Base-by-base conservation (phyloP, 2,888 invertebrate species). In the Carcina quercana region DNA sequence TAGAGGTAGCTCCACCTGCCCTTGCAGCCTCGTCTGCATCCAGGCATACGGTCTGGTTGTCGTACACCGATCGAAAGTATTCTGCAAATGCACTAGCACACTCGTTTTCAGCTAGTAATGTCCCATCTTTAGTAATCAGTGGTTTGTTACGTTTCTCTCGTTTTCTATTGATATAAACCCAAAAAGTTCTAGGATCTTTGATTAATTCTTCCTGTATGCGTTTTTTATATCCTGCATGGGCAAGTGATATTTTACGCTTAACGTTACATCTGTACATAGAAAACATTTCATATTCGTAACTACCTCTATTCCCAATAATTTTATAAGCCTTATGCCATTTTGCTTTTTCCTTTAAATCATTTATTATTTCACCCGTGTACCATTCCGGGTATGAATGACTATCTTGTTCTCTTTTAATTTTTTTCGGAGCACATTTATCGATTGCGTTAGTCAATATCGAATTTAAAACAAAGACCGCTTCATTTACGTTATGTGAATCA, bases 351-450 rank as follows among this genome's bases (percentile, higher is more conserved):
- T 30, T 32, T 13, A 43, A 42, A 12, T 37, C 29, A 13, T 28
- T 14, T 31, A 45, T 42, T 11, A 47, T 32, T 15, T 43, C 37
- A 1, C 22, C 8, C 6, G 40, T 44, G 19, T 44, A 47, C 44
- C 43, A 47, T 11, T 35, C 38, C 2, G 47, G 44, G 19, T 45
- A 47, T 15, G 4, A 6, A 14, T 40, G 33, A 30, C 28, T 32
- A 12, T 12, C 10, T 15, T 26, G 24, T 6, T 5, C n/a, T n/a
- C 6, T 12, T 7, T 34, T 37, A n/a, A 20, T 32, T 32, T 41
- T 47, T 19, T 10, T 28, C 3, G 42, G 43, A 14, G 37, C 35
- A 25, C 42, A 39, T 1, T 28, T 24, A 32, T 37, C 25, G 5
- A 42, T 27, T 13, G 32, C 11, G 3, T 13, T 7, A 32, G 40